These are phyloP conservation scores for Parnassius mnemosyne DNA, from an alignment of 2,888 invertebrate species.

Conservation along the genomic window DNA sequence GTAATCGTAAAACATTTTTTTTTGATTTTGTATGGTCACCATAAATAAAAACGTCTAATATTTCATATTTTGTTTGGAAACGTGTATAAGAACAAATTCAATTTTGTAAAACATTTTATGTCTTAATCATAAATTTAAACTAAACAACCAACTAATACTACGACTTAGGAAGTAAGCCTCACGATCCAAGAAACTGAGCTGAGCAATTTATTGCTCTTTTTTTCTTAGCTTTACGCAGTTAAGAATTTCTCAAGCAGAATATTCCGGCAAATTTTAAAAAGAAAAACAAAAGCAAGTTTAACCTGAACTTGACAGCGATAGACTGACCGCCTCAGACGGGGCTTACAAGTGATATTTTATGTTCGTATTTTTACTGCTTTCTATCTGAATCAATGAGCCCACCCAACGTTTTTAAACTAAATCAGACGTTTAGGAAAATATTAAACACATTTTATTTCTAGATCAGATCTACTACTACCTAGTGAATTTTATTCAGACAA, in stretches of 20 bases:
- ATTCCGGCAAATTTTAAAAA: conserved; percentile 37
- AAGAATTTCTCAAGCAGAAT: conserved; percentile 23
- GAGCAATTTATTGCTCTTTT: conserved; percentile 10
- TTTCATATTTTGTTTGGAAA: no score
- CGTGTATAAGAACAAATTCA: no score
- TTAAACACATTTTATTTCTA: no score
- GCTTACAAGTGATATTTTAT: conserved; percentile 35
- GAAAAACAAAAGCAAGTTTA: conserved; percentile 48
- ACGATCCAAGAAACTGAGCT: conserved; percentile 1
- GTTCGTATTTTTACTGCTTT: conserved; percentile 30
- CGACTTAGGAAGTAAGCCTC: not conserved
- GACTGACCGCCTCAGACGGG: conserved; percentile 39
- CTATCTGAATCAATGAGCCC: conserved; percentile 32
- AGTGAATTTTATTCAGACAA: no score
- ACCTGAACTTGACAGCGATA: conserved; percentile 59
- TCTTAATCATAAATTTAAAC: no score
- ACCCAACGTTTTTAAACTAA: not conserved
- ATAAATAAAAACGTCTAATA: not conserved
- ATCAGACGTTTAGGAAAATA: not conserved
- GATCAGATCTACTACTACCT: no score
- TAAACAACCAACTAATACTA: no score
- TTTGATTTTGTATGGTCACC: not conserved
- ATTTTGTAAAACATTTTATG: no score
- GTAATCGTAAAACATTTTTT: not conserved
- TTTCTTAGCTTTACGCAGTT: conserved; percentile 11